These are phyloP conservation scores for Drosophila mercatorum DNA, from an alignment of 2,888 invertebrate species.

Conservation along the genomic window DNA sequence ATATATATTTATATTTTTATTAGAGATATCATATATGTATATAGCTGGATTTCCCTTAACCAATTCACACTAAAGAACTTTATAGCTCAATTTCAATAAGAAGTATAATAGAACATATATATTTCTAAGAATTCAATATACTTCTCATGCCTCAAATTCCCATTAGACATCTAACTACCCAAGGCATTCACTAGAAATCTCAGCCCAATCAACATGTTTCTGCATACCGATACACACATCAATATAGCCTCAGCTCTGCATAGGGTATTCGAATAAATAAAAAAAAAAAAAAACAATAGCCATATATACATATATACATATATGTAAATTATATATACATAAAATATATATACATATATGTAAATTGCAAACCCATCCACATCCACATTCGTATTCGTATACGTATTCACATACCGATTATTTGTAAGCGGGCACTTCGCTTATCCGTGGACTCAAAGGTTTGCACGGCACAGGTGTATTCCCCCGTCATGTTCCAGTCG, in stretches of 20 bases:
- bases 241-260: background rate
- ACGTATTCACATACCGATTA: conserved; percentile 81
- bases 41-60: too few species aligned
- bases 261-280: conserved; percentile 10
- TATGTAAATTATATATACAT: conserved; percentile 22
- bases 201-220: too few species aligned
- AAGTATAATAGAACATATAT: too few species aligned
- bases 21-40: too few species aligned
- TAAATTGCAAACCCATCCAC: conserved; percentile 22
- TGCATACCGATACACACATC: background rate
- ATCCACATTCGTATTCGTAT: background rate
- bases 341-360: conserved; percentile 27
- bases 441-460: conserved; percentile 85
- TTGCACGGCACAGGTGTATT: conserved; percentile 85
- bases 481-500: conserved; percentile 85
- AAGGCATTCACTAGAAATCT: background rate
- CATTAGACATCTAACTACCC: background rate
- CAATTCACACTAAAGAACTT: too few species aligned
- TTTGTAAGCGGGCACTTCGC: conserved; percentile 84
- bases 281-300: conserved; percentile 9
- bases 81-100: too few species aligned
- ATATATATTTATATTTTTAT: too few species aligned
- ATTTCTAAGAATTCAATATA: background rate
- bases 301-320: conserved; percentile 5
- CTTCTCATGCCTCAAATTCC: background rate